Evolutionary conservation across 2,113 vertebrate genomes (phyloP).

Genomic region (Fulmarus glacialis): DNA sequence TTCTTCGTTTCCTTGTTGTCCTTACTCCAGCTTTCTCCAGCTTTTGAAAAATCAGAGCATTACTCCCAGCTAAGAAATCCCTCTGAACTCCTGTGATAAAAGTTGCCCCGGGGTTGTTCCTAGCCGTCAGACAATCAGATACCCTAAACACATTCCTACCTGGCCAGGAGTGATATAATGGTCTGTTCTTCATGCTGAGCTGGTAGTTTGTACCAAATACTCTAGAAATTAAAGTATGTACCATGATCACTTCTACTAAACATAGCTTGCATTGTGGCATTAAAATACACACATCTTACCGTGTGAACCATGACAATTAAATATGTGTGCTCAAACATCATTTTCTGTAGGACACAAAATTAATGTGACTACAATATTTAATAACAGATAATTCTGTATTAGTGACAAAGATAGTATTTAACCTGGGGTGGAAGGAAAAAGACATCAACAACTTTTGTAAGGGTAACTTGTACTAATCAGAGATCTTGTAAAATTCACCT

Average conservation of each 20-base stretch:
- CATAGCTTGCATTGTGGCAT: too few relatives aligned
- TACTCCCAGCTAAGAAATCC: background rate
- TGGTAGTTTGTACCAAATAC: background rate
- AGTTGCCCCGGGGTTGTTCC: accelerated
- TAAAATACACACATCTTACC: background rate
- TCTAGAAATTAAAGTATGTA: background rate
- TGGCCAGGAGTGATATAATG: background rate
- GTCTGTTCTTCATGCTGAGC: background rate
- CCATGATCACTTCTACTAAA: background rate
- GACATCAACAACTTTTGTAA: background rate
- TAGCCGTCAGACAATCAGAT: background rate
- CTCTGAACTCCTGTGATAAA: background rate
- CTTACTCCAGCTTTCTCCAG: background rate
- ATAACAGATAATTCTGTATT: background rate
- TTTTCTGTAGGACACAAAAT: background rate
- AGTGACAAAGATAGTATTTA: background rate
- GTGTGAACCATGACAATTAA: background rate
- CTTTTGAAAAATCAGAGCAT: background rate
- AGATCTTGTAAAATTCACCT: background rate
- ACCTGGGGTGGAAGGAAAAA: background rate
- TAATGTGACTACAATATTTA: background rate
- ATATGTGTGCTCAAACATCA: background rate
- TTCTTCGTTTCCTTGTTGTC: background rate
- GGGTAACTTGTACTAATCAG: background rate
- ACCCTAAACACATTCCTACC: background rate